These are phyloP conservation scores for Scaptomyza tumidula DNA, from an alignment of 2,888 invertebrate genomes.

Conservation along the genomic window DNA sequence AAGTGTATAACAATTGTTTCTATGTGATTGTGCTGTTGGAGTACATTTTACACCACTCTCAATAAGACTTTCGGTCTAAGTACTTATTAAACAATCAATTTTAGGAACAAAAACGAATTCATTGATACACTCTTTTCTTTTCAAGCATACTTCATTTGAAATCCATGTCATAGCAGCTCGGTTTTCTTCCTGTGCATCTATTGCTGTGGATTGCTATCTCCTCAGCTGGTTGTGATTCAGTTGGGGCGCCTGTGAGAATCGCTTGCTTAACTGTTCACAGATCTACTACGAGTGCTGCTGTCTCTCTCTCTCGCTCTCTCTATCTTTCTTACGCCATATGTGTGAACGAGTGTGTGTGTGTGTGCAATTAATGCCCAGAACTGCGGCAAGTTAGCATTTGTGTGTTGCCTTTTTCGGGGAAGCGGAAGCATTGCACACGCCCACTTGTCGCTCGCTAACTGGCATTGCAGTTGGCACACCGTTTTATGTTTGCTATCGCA, in stretches of 20 bases:
- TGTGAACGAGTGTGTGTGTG: constrained; percentile 28
- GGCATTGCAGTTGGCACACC: constrained; percentile 38
- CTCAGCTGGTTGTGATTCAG: constrained; percentile 54
- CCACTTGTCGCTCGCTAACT: constrained; percentile 71
- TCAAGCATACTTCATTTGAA: too few species aligned
- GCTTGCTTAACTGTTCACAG: constrained; percentile 70
- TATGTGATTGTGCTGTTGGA: too few species aligned
- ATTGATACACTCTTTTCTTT: too few species aligned
- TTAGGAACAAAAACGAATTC: too few species aligned
- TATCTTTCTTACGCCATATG: neutral
- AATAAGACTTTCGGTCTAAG: too few species aligned
- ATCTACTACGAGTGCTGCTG: constrained; percentile 36
- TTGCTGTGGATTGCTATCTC: constrained; percentile 49
- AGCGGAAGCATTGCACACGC: constrained; percentile 73
- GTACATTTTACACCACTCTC: too few species aligned
- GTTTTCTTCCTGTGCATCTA: neutral
- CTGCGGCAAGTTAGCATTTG: constrained; percentile 49
- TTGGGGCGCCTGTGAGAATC: constrained; percentile 64
- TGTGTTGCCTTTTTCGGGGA: constrained; percentile 62
- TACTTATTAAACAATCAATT: too few species aligned
- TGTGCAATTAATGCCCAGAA: constrained; percentile 68
- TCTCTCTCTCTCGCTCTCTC: constrained; percentile 1
- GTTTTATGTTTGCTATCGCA: constrained; percentile 35
- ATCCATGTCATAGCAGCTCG: neutral
- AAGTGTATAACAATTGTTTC: too few species aligned